These are phyloP conservation scores for Monodelphis domestica DNA, from an alignment of 2,797 vertebrate species.

Conservation along the genomic window DNA sequence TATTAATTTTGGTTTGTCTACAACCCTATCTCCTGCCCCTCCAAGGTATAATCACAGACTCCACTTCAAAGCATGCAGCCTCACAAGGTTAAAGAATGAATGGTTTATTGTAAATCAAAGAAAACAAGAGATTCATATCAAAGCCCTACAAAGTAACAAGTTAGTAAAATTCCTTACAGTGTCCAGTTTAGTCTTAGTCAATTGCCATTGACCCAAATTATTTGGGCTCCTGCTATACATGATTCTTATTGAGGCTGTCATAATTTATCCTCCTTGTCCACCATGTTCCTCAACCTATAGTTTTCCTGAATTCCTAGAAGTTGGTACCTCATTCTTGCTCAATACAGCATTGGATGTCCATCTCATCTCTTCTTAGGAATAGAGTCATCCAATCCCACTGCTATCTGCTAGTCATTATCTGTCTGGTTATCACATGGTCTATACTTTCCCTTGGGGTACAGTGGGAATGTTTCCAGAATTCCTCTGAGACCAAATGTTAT, in stretches of 20 bases:
- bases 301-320: not conserved
- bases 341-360: not conserved
- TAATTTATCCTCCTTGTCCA: not conserved
- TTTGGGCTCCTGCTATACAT: not conserved
- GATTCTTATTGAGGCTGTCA: not conserved
- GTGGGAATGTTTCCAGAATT: not conserved
- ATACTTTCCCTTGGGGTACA: not conserved
- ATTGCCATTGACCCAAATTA: not conserved
- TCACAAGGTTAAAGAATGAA: not conserved
- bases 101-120: not conserved
- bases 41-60: not conserved
- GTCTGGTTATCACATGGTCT: not conserved
- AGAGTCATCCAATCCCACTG: not conserved
- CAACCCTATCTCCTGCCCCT: not conserved
- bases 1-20: not conserved
- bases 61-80: not conserved
- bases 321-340: not conserved
- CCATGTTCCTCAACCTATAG: not conserved
- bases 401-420: not conserved
- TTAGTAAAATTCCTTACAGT: not conserved
- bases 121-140: not conserved
- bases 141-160: not conserved
- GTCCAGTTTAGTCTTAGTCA: not conserved
- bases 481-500: not conserved
- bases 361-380: not conserved